phyloP scores from a whole-genome alignment of 1,140 invertebrate species.

The Euborellia annulipes region DNA sequence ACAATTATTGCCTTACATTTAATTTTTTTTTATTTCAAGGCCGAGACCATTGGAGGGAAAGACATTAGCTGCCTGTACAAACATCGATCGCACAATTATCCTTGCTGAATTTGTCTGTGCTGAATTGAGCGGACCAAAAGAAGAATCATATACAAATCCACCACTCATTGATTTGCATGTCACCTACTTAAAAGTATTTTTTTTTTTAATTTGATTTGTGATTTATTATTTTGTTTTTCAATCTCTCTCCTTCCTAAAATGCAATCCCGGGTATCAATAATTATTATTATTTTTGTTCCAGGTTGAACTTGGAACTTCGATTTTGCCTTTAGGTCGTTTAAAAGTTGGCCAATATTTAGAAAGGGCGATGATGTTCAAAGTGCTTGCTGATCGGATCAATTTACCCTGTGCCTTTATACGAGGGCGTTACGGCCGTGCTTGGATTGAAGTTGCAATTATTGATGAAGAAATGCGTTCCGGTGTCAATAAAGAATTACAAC shows the following conservation, averaged over 20 bases:
- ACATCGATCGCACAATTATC: no score
- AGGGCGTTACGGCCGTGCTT: constrained; percentile 33
- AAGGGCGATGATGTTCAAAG: constrained; percentile 46
- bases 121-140: no score
- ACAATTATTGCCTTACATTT: no score
- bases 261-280: neutral
- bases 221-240: no score
- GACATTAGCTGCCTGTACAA: no score
- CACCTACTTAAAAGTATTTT: no score
- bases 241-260: neutral
- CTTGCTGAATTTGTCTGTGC: no score
- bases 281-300: constrained; percentile 9
- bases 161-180: no score
- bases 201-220: no score
- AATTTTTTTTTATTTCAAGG: no score
- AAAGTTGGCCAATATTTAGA: constrained; percentile 41
- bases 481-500: constrained; percentile 16
- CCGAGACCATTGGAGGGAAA: no score
- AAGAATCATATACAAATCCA: no score
- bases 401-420: constrained; percentile 38
- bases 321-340: constrained; percentile 40
- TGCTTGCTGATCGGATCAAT: constrained; percentile 40
- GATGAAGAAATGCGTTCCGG: constrained; percentile 21
- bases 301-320: constrained; percentile 16
- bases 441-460: constrained; percentile 44